These are phyloP conservation scores for Syngnathus acus DNA, from an alignment of 2,797 vertebrate genomes.

Conservation along the genomic window DNA sequence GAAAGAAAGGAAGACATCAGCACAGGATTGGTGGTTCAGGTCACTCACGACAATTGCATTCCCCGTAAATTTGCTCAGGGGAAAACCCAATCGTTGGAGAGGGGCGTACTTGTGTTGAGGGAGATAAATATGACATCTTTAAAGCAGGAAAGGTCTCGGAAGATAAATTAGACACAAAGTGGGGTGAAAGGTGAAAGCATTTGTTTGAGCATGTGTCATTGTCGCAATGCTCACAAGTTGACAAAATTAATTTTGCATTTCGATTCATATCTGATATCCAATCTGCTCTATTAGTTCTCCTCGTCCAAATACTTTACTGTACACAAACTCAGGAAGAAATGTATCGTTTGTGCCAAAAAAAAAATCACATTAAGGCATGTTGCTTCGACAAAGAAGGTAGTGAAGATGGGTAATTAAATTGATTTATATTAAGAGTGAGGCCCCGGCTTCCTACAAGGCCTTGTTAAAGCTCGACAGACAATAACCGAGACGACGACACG, in stretches of 20 bases:
- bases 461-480: slow-evolving; percentile 30
- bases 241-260: no score
- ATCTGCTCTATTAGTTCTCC: no score
- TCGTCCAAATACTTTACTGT: background rate
- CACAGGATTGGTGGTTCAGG: slow-evolving; percentile 59
- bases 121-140: slow-evolving; percentile 23
- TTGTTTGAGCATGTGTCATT: background rate
- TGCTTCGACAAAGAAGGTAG: slow-evolving; percentile 44
- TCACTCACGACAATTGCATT: slow-evolving; percentile 47
- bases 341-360: background rate
- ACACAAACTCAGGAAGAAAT: background rate
- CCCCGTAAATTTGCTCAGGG: slow-evolving; percentile 50
- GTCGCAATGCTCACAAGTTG: no score
- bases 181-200: background rate
- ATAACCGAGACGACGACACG: background rate
- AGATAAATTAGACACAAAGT: slow-evolving; percentile 1
- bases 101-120: slow-evolving; percentile 28
- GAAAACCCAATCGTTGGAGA: slow-evolving; percentile 34
- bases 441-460: background rate
- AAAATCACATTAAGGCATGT: background rate
- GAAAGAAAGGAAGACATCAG: slow-evolving; percentile 72
- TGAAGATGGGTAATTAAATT: slow-evolving; percentile 54
- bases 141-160: background rate
- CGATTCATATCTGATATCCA: no score
- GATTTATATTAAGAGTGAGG: slow-evolving; percentile 56